A percentile compares a stretch with the other conserved stretches of the same genome.
phyloP scores from a whole-genome alignment of 2,888 invertebrate species.

The Cepaea hortensis region DNA sequence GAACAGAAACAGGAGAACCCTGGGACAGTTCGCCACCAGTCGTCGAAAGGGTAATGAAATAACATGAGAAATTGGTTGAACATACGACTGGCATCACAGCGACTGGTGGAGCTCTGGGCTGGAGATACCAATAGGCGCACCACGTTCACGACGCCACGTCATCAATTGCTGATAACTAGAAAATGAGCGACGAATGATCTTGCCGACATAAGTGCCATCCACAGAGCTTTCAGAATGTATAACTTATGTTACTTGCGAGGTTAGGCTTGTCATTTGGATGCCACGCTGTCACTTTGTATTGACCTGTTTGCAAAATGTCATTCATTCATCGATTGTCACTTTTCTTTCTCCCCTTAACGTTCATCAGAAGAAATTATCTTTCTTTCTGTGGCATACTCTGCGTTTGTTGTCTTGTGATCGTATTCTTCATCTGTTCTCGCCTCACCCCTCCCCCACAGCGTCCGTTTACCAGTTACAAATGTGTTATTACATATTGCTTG shows the following conservation, averaged over 20 bases:
- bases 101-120: neutral
- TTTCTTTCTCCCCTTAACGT: neutral
- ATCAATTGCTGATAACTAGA: neutral
- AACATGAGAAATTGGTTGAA: neutral
- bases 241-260: neutral
- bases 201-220: neutral
- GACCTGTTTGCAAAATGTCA: conserved; percentile 20
- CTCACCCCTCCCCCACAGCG: too few species aligned
- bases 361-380: neutral
- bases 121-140: neutral
- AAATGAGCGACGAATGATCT: conserved; percentile 18
- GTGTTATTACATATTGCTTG: too few species aligned
- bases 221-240: neutral
- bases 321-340: neutral
- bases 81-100: neutral
- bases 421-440: neutral
- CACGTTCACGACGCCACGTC: conserved; percentile 17
- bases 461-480: too few species aligned
- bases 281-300: conserved; percentile 41
- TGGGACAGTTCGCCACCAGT: too few species aligned
- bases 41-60: neutral
- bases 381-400: neutral
- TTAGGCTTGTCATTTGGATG: conserved; percentile 20
- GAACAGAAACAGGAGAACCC: neutral
- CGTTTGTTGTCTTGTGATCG: neutral